phyloP scores from a whole-genome alignment of 2,113 vertebrate species.

The Coregonus clupeaformis region DNA sequence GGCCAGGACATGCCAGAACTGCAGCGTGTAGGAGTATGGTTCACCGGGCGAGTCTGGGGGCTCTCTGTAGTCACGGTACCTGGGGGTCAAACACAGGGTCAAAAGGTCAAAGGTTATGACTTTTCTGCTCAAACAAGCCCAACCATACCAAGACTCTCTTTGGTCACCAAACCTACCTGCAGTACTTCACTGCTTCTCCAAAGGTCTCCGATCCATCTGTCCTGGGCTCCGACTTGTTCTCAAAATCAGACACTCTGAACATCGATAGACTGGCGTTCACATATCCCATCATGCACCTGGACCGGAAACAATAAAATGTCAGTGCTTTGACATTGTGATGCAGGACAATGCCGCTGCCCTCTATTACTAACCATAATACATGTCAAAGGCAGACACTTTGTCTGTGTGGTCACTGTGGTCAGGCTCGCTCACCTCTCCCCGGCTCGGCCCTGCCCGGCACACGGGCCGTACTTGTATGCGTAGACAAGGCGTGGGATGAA shows the following conservation, averaged over 20 bases:
- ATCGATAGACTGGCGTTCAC: slow-evolving; percentile 91
- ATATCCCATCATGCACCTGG: slow-evolving; percentile 91
- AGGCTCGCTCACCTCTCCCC: slow-evolving; percentile 78
- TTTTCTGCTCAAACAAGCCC: slow-evolving; percentile 90
- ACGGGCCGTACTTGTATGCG: slow-evolving; percentile 95
- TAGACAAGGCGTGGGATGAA: slow-evolving; percentile 99
- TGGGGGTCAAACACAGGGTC: slow-evolving; percentile 74
- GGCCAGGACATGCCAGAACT: slow-evolving; percentile 94
- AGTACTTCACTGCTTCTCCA: slow-evolving; percentile 83
- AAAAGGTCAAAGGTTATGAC: slow-evolving; percentile 87
- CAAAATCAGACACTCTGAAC: slow-evolving; percentile 88
- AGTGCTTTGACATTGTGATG: neutral
- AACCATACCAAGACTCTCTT: slow-evolving; percentile 16
- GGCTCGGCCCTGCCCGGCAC: slow-evolving; percentile 82
- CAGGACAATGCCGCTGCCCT: too few relatives aligned
- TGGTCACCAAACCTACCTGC: slow-evolving; percentile 73
- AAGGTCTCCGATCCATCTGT: slow-evolving; percentile 83
- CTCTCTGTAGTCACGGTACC: slow-evolving; percentile 95
- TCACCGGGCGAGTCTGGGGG: slow-evolving; percentile 85
- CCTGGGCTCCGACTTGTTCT: slow-evolving; percentile 81
- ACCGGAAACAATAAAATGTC: neutral
- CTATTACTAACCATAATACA: too few relatives aligned
- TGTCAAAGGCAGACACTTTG: neutral
- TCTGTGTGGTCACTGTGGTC: neutral
- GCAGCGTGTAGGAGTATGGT: slow-evolving; percentile 85